Base-by-base conservation (phyloP, 2,888 invertebrate species). In the Epirrita christyi region DNA sequence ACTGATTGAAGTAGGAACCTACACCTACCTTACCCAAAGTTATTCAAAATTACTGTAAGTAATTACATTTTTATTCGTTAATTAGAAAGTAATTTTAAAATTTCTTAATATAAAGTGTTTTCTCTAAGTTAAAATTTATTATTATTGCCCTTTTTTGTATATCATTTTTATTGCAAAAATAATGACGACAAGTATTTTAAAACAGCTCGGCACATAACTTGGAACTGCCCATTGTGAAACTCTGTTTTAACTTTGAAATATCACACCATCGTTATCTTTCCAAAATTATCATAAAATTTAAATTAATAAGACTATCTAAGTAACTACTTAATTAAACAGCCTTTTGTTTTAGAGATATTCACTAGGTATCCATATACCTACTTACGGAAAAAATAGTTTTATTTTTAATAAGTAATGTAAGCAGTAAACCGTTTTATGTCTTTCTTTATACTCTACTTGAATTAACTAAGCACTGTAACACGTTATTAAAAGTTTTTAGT, bases 361-460 rank as follows among this genome's bases (percentile, higher is more conserved):
- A 65, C 68, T 61, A 66, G 56, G 67, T 64, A 69, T 63, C 60
- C 64, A 59, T 73, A 72, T 27, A 27, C 21, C 4, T 3, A 21
- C 63, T 63, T 68, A 72, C 62, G 70, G 67, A 67, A 70, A 68
- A 64, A 72, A 72, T 74, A 69, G 70, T 76, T 76, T 72, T 76
- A 74, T 71, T 75, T 68, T 71, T 78, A 77, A 73, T 76, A 73
- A 80, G 73, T 73, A 78, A 78, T 75, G 73, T 72, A 64, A 73
- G 74, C 74, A 76, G 73, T 83, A 74, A 81, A 79, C 71, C 75
- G 68, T 78, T 85, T 83, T 75, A 85, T 81, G 79, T 76, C 56
- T 78, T 73, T 79, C 73, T 84, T 83, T 82, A 84, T 78, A 76
- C 76, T 76, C 76, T 76, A 78, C 73, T 84, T 80, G 75, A 80